Conservation (phyloP, 2,113 vertebrate species). For the Laterallus jamaicensis region DNA sequence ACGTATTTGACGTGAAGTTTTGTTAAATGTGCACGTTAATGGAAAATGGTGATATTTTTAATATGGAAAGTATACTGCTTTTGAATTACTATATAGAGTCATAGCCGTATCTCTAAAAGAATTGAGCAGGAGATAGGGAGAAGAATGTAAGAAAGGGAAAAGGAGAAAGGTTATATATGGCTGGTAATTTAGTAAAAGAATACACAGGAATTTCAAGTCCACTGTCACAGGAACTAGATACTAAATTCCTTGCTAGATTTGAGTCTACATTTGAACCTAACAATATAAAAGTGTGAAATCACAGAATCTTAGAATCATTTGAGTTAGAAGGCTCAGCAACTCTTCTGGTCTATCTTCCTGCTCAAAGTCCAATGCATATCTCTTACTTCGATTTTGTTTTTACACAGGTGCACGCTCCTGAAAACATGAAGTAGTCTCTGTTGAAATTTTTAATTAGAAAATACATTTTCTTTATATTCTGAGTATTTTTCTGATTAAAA, state of each 20-base stretch:
- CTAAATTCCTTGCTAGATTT: not conserved
- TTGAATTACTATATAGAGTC: not conserved
- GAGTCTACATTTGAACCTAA: not conserved
- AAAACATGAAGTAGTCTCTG: not conserved
- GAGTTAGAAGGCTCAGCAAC: not conserved
- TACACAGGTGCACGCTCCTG: not conserved
- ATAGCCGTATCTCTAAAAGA: not conserved
- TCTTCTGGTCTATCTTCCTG: not conserved
- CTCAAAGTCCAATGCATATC: not conserved
- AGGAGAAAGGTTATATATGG: not conserved
- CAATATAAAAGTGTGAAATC: not conserved
- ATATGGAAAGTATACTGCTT: not conserved
- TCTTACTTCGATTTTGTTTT: not conserved
- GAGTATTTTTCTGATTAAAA: not conserved
- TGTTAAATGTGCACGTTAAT: not conserved
- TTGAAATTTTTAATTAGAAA: not conserved
- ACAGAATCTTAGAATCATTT: not conserved
- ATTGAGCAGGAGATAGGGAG: not conserved
- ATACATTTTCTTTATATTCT: not conserved
- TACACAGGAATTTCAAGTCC: not conserved
- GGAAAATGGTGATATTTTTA: not conserved
- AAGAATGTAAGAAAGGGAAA: not conserved
- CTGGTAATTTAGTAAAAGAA: not conserved
- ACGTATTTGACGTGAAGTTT: not conserved
- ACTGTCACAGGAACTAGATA: not conserved